Evolutionary conservation across 2,113 vertebrate species (phyloP), one percentile per base, ranked within the genome.

Genomic region (Electrona antarctica): DNA sequence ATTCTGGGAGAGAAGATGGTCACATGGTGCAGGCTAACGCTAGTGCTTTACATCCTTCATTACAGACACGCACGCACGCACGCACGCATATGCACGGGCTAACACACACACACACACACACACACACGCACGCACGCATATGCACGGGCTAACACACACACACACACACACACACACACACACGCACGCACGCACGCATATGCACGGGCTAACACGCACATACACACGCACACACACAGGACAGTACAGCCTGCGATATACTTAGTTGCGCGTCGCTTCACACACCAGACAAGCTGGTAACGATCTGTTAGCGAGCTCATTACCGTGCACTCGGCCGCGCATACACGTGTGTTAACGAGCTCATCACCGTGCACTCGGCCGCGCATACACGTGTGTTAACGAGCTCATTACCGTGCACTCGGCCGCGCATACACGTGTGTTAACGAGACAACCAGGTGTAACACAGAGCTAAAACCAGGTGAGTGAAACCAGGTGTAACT

Each of bases 31-130:
- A 87, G 83, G 82, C 85, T 90, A 84, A 80, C 74, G 88, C 88
- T 85, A 93, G 89, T 92, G 88, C 90, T 91, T 91, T 89, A 83
- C 84, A 88, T 92, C 89, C 89, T 92, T 92, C 93, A 90, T 89
- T 84, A 83, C 91, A 90, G 80, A n/a, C 41, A 46, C 11, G 21
- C 60, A 49, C 74, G 66, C 58, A 46, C 60, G 54, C 69, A 13
- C 60, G 33, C 8, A 65, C 71, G 3, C 52, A 45, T 41, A 12
- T 4, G 7, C 14, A n/a, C n/a, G n/a, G n/a, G 50, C 50, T 29
- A 49, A 0, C 50, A 13, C 55, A 67, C 21, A 21, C 21, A 21
- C 1, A 21, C 21, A 21, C 21, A 21, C 21, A n/a, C 61, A 80
- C 33, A 84, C 69, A 49, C 29, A 41, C 11, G 13, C 60, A 49